A percentile compares a stretch with the other conserved stretches of the same genome.
phyloP scores from a whole-genome alignment of 2,797 vertebrate species.

The Cottoperca gobio region DNA sequence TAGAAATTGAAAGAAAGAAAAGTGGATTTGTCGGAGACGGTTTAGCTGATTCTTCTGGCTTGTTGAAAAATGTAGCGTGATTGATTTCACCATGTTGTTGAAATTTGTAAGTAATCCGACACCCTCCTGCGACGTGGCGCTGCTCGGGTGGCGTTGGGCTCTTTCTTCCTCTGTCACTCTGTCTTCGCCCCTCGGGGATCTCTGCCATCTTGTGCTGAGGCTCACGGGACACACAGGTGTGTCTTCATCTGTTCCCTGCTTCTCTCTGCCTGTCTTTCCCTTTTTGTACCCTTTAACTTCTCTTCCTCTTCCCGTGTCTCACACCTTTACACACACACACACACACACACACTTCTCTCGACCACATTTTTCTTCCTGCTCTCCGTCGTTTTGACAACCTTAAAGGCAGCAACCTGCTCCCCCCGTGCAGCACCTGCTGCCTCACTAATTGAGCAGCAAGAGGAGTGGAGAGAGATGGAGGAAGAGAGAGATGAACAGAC shows the following conservation, averaged over 20 bases:
- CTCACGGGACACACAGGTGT: slow-evolving; percentile 62
- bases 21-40: not conserved
- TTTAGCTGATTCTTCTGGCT: not conserved
- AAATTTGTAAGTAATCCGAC: not conserved
- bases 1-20: not conserved
- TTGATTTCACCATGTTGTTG: not conserved
- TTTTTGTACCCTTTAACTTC: slow-evolving; percentile 48
- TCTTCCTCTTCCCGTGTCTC: slow-evolving; percentile 39
- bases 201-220: slow-evolving; percentile 29
- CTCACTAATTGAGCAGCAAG: slow-evolving; percentile 71
- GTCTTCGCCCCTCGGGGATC: slow-evolving; percentile 36
- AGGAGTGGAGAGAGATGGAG: slow-evolving; percentile 32
- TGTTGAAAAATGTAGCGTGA: not conserved
- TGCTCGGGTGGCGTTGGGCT: slow-evolving; percentile 3
- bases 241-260: slow-evolving; percentile 64
- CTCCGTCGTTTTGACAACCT: slow-evolving; percentile 73
- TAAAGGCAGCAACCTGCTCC: slow-evolving; percentile 76
- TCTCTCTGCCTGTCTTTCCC: slow-evolving; percentile 14
- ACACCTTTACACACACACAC: slow-evolving; percentile 15
- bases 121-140: not conserved
- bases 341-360: slow-evolving; percentile 18
- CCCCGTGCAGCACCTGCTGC: slow-evolving; percentile 77
- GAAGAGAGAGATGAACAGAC: slow-evolving; percentile 58
- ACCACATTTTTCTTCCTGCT: slow-evolving; percentile 32
- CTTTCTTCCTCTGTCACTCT: slow-evolving; percentile 36